phyloP scores from a whole-genome alignment of 2,888 invertebrate genomes.

The Argyresthia goedartella region DNA sequence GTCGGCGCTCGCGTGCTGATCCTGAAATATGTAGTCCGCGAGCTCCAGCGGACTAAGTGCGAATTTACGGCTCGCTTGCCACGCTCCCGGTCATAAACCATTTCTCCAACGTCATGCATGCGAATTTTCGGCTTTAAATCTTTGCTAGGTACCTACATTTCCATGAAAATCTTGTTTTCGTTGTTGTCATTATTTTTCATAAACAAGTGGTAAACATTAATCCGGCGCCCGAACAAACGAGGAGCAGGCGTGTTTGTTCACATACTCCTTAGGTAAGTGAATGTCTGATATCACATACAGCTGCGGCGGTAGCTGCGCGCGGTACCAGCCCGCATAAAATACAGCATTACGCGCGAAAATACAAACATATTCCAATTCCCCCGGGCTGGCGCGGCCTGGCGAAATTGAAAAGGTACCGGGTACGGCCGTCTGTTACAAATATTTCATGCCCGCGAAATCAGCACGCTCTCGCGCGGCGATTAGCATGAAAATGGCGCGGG shows the following conservation, averaged over 20 bases:
- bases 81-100: constrained; percentile 30
- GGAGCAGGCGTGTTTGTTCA: neutral
- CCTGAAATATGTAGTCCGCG: constrained; percentile 40
- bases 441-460: constrained; percentile 53
- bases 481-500: constrained; percentile 53
- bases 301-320: neutral
- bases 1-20: constrained; percentile 24
- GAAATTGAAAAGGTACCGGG: constrained; percentile 51
- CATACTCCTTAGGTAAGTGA: neutral
- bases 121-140: constrained; percentile 30
- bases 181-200: no score
- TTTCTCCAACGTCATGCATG: constrained; percentile 31
- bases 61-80: constrained; percentile 33
- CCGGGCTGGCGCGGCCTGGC: constrained; percentile 24
- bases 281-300: neutral
- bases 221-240: no score
- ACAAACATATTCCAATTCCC: constrained; percentile 36
- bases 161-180: neutral
- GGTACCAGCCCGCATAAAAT: neutral
- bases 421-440: constrained; percentile 37
- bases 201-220: no score
- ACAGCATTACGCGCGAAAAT: constrained; percentile 36
- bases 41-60: constrained; percentile 30
- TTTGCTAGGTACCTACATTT: constrained; percentile 9
- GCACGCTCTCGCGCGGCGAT: constrained; percentile 38